Conservation (phyloP, 1,140 invertebrate species). For the Drosophila murphyi region DNA sequence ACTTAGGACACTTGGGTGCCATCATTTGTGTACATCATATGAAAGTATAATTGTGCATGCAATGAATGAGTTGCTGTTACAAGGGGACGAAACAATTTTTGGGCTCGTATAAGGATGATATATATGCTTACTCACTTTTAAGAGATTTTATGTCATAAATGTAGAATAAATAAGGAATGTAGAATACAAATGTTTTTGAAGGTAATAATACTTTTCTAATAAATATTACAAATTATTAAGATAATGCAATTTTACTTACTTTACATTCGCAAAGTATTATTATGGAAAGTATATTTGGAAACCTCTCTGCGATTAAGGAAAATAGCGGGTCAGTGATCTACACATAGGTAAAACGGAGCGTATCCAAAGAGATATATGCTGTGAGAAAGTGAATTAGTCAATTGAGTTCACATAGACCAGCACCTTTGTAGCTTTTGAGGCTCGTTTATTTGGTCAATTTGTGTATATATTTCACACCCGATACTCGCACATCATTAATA, state of each 20-base stretch:
- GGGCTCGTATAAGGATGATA: constrained; percentile 8
- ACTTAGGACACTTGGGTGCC: constrained; percentile 34
- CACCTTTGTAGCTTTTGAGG: constrained; percentile 32
- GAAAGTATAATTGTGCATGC: constrained; percentile 28
- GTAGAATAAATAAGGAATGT: background rate
- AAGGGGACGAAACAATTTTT: constrained; percentile 3
- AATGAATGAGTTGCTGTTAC: constrained; percentile 7
- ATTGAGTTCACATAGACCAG: constrained; percentile 23
- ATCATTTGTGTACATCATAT: constrained; percentile 29
- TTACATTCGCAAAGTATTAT: no score
- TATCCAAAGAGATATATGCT: background rate
- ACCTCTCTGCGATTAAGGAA: background rate
- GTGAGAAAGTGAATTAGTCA: constrained; percentile 15
- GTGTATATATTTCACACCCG: constrained; percentile 45
- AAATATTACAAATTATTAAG: no score
- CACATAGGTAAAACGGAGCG: constrained; percentile 8
- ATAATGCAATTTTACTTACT: no score
- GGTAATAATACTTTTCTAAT: no score
- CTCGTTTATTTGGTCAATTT: constrained; percentile 64
- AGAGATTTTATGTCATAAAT: background rate
- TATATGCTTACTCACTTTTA: background rate
- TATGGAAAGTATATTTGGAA: no score
- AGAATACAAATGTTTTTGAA: no score
- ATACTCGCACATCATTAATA: constrained; percentile 74
- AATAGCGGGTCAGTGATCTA: background rate